These are phyloP conservation scores for Salpingus planirostris DNA, from an alignment of 2,888 invertebrate species.

Conservation along the genomic window DNA sequence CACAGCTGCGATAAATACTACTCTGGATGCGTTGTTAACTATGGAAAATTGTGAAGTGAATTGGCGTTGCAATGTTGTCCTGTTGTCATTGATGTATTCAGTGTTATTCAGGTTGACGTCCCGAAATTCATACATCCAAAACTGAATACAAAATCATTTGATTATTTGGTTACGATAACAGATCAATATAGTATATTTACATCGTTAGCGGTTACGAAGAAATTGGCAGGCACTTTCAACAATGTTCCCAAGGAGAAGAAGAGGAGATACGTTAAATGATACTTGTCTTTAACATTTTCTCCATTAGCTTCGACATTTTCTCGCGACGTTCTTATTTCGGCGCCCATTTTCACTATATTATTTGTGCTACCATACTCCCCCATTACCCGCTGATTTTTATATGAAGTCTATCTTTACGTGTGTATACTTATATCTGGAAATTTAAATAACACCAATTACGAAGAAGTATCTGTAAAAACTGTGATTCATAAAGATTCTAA, in stretches of 20 bases:
- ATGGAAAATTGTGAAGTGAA: constrained; percentile 9
- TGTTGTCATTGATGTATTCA: constrained; percentile 3
- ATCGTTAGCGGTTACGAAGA: constrained; percentile 7
- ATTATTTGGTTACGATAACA: background rate
- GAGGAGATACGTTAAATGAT: constrained; percentile 1
- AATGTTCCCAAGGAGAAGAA: constrained; percentile 7
- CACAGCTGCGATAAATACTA: constrained; percentile 7
- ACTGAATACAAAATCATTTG: constrained; percentile 7
- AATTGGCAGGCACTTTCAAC: constrained; percentile 3
- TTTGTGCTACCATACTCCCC: too few relatives aligned
- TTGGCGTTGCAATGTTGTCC: constrained; percentile 11
- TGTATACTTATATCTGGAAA: too few relatives aligned
- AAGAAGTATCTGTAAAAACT: too few relatives aligned
- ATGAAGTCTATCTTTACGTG: too few relatives aligned
- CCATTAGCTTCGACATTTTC: too few relatives aligned
- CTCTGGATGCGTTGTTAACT: constrained; percentile 8
- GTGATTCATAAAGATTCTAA: too few relatives aligned
- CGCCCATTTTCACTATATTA: too few relatives aligned
- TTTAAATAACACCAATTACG: too few relatives aligned
- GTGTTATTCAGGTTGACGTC: constrained; percentile 5
- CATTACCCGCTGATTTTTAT: too few relatives aligned
- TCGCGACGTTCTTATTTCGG: too few relatives aligned
- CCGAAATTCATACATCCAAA: constrained; percentile 17
- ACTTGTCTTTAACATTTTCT: too few relatives aligned
- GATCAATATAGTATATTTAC: constrained; percentile 3